Evolutionary conservation across 2,888 invertebrate species (phyloP), one percentile per base, ranked within the genome.

Genomic region (Nemapogon koenigi): DNA sequence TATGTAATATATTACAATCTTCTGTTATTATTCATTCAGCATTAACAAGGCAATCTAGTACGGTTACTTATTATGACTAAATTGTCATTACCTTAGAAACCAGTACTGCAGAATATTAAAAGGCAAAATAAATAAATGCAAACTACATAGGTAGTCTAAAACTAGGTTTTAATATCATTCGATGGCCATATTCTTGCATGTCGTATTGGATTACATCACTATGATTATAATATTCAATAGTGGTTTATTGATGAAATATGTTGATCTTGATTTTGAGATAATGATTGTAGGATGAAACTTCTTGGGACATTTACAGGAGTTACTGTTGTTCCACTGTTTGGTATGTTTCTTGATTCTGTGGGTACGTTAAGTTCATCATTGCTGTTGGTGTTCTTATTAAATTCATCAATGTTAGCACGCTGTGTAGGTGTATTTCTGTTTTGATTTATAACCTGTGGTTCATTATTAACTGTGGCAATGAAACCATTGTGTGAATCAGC

Each of bases 401-500:
- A 13, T 11, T 13, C 19, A 19, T 37, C 37, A 3, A 29, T 14
- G 17, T 31, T 31, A 16, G 11, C 13, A 16, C 32, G 19, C 14
- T 16, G 15, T 8, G 16, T 4, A 7, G 18, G 19, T 11, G 14
- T 18, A 11, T 19, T 18, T 2, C 6, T 8, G 11, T 33, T 33
- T 11, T 4, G 7, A 19, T 19, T 19, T 3, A 19, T 18, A 16
- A n/a, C n/a, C 6, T 13, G 14, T 19, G 16, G 7, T 39, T 73
- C 63, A 45, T 76, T 75, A 46, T 69, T 76, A 1, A 83, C 81
- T 3, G 76, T 73, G 16, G 83, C 83, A 44, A 69, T 68, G 52
- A 83, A 83, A 1, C 83, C 82, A 29, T 71, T 65, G 25, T 70
- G 53, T 16, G 80, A 73, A 49, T 82, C 80, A 28, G 83, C 81